Percentiles rank a stretch among this genome's conserved stretches.
Evolutionary conservation across 2,113 vertebrate genomes (phyloP).

Genomic region (Callorhinus ursinus): DNA sequence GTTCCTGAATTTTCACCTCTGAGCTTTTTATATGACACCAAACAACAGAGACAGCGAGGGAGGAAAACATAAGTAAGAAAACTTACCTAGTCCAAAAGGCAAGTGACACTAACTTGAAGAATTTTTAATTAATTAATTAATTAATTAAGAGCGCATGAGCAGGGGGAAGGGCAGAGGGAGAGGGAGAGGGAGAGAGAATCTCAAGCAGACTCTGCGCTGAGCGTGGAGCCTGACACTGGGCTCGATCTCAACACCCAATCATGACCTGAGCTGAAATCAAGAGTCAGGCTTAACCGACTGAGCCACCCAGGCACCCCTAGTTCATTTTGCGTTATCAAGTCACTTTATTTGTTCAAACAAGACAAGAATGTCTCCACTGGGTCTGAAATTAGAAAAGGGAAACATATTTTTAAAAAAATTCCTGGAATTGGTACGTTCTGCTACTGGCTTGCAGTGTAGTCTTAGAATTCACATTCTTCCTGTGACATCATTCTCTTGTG

Average conservation of each 20-base stretch:
- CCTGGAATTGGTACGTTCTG: not conserved
- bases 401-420: not conserved
- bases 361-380: too few species aligned
- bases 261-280: not conserved
- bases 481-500: not conserved
- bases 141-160: not conserved
- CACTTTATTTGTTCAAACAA: not conserved
- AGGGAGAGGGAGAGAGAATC: not conserved
- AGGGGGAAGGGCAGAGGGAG: not conserved
- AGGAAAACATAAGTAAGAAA: not conserved
- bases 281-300: not conserved
- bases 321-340: not conserved
- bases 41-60: not conserved
- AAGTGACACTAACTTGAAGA: not conserved
- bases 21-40: not conserved
- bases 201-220: not conserved
- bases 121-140: too few species aligned
- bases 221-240: not conserved
- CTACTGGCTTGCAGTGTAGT: not conserved
- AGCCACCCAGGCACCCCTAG: not conserved
- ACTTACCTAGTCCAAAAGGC: not conserved
- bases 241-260: not conserved
- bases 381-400: not conserved
- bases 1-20: slow-evolving; percentile 22
- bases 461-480: not conserved